These are phyloP conservation scores for Mythimna vitellina DNA, from an alignment of 2,888 invertebrate species.

Conservation along the genomic window DNA sequence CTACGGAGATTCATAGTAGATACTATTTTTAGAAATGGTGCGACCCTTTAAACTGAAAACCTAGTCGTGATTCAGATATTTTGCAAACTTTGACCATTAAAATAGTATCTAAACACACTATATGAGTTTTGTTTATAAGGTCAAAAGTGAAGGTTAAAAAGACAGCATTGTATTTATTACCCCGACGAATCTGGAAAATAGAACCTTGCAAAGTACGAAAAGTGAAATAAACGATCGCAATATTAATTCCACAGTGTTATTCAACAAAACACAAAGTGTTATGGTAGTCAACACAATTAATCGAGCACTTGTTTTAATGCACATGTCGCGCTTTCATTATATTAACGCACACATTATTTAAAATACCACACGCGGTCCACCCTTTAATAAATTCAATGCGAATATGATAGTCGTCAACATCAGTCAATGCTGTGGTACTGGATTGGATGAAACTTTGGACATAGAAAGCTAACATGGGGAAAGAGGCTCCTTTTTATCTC, in stretches of 20 bases:
- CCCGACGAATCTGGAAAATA: not conserved
- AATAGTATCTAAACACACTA: not conserved
- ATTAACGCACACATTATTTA: slow-evolving; percentile 42
- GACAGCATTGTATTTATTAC: not conserved
- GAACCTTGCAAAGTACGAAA: not conserved
- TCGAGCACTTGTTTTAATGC: slow-evolving; percentile 42
- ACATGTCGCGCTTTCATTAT: slow-evolving; percentile 36
- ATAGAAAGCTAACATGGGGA: slow-evolving; percentile 37
- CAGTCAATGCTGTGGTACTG: slow-evolving; percentile 29
- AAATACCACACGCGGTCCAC: slow-evolving; percentile 30
- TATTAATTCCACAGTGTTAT: not conserved
- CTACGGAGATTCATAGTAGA: not conserved
- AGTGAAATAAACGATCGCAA: not conserved
- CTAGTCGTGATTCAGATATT: not conserved
- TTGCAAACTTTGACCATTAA: not conserved
- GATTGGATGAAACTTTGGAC: slow-evolving; percentile 31
- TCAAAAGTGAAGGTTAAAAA: not conserved
- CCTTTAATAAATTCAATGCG: slow-evolving; percentile 29
- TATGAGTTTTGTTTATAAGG: not conserved
- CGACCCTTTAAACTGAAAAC: not conserved
- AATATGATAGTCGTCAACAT: slow-evolving; percentile 9
- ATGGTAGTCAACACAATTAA: slow-evolving; percentile 21
- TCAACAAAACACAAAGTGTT: slow-evolving; percentile 23
- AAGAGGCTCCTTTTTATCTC: slow-evolving; percentile 52
- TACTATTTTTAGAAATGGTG: not conserved